These are phyloP conservation scores for Epizoanthus stellaris DNA, from an alignment of 92 coral and sea anemone genomes.

Conservation along the genomic window DNA sequence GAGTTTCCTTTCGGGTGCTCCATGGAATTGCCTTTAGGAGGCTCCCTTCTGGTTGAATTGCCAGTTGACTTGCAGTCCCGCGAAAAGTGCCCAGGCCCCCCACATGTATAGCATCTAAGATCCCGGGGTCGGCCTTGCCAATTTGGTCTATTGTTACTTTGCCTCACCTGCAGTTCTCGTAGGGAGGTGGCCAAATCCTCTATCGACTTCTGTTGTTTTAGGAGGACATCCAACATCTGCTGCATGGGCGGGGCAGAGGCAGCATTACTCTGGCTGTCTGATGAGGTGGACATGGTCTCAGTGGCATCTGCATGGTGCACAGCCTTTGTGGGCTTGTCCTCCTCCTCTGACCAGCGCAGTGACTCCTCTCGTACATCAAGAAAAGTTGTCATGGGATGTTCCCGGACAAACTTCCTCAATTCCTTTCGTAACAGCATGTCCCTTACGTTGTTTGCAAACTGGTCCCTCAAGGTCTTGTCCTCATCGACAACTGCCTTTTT, in stretches of 20 bases:
- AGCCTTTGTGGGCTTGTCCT: constrained; percentile 4
- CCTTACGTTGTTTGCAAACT: constrained; percentile 43
- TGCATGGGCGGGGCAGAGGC: constrained; percentile 30
- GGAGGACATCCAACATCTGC: constrained; percentile 26
- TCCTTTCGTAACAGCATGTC: constrained; percentile 28
- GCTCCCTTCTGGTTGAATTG: constrained; percentile 6
- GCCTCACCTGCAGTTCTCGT: constrained; percentile 12
- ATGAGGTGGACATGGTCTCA: neutral
- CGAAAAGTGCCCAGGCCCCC: constrained; percentile 44
- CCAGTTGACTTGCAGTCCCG: constrained; percentile 41
- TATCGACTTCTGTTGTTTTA: constrained; percentile 37
- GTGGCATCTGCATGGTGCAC: neutral
- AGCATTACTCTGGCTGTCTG: constrained; percentile 7
- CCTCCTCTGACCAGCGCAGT: constrained; percentile 51
- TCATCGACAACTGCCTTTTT: constrained; percentile 47
- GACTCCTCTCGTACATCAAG: constrained; percentile 47
- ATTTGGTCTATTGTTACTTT: neutral
- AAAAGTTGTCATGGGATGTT: constrained; percentile 2
- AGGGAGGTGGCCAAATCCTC: constrained; percentile 22
- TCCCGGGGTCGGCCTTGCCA: neutral
- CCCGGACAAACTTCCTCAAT: constrained; percentile 48
- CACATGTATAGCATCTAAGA: constrained; percentile 23
- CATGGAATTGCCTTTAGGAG: neutral
- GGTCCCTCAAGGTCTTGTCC: constrained; percentile 48
- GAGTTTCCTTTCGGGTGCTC: neutral